These are phyloP conservation scores for Teleiodes luculella DNA, from an alignment of 2,888 invertebrate genomes.

Conservation along the genomic window DNA sequence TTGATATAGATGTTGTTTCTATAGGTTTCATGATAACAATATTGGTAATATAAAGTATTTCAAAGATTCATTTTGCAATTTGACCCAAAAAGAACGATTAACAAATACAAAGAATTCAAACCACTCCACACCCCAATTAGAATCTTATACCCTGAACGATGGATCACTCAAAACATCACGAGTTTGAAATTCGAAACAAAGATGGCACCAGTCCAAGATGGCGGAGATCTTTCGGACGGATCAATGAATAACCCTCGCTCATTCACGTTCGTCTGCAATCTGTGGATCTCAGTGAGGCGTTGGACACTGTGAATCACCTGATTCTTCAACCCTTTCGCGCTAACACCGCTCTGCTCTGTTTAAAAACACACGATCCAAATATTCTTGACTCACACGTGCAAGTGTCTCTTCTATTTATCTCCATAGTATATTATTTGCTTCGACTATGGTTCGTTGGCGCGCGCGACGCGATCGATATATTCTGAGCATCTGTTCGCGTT, in stretches of 20 bases:
- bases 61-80: background rate
- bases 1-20: too few species aligned
- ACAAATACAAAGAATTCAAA: background rate
- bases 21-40: too few species aligned
- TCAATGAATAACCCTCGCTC: conserved; percentile 25
- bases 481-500: conserved; percentile 14
- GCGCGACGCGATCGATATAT: conserved; percentile 14
- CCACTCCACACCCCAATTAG: conserved; percentile 10
- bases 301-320: conserved; percentile 6
- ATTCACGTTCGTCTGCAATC: conserved; percentile 26
- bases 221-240: conserved; percentile 19
- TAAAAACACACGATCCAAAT: too few species aligned
- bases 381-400: background rate
- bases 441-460: conserved; percentile 22
- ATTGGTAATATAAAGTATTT: too few species aligned
- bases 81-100: background rate
- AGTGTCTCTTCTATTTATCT: background rate
- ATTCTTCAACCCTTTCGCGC: background rate
- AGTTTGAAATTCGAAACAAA: conserved; percentile 24
- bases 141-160: conserved; percentile 12
- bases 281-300: conserved; percentile 6
- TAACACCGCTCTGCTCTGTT: too few species aligned
- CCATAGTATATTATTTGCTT: background rate
- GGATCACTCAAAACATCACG: conserved; percentile 18
- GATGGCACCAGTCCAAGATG: conserved; percentile 29